Evolutionary conservation across 2,797 vertebrate genomes (phyloP).

Genomic region (Ara ararauna): DNA sequence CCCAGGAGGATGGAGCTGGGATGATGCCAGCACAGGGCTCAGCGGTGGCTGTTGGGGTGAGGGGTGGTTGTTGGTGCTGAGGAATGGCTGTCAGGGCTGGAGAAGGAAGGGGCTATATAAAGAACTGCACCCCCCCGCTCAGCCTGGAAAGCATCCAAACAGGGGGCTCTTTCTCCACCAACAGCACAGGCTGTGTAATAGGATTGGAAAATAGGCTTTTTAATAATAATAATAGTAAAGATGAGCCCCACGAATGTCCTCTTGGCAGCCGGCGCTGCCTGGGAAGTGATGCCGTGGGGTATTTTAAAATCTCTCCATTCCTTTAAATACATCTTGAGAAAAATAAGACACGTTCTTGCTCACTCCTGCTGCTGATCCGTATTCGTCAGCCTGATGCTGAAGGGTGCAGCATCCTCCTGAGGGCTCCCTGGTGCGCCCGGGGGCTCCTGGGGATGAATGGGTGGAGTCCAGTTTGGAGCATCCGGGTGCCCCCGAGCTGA

Average conservation of each 20-base stretch:
- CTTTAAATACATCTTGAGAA: slow-evolving; percentile 2
- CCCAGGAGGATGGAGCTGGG: background rate
- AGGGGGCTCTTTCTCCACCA: slow-evolving; percentile 13
- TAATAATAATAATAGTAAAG: slow-evolving; percentile 62
- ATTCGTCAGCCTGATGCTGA: background rate
- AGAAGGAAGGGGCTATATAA: background rate
- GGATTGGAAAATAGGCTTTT: slow-evolving; percentile 51
- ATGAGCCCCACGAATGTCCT: slow-evolving; percentile 22
- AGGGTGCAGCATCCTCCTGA: background rate
- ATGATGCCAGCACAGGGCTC: background rate
- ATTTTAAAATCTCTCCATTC: slow-evolving; percentile 27
- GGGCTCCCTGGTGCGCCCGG: background rate
- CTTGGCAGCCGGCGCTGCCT: slow-evolving; percentile 50
- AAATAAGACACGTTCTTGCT: background rate
- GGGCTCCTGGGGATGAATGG: background rate
- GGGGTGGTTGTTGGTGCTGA: background rate
- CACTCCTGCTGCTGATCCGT: background rate
- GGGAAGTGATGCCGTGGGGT: slow-evolving; percentile 29
- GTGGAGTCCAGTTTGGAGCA: background rate
- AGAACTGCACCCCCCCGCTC: background rate
- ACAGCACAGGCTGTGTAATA: slow-evolving; percentile 39
- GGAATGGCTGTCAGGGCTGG: background rate
- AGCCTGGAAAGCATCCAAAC: slow-evolving; percentile 49
- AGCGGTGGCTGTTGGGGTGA: background rate
- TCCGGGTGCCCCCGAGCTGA: background rate